Evolutionary conservation across 2,113 vertebrate species (phyloP), one percentile per base, ranked within the genome.

Genomic region (Aphelocoma coerulescens): DNA sequence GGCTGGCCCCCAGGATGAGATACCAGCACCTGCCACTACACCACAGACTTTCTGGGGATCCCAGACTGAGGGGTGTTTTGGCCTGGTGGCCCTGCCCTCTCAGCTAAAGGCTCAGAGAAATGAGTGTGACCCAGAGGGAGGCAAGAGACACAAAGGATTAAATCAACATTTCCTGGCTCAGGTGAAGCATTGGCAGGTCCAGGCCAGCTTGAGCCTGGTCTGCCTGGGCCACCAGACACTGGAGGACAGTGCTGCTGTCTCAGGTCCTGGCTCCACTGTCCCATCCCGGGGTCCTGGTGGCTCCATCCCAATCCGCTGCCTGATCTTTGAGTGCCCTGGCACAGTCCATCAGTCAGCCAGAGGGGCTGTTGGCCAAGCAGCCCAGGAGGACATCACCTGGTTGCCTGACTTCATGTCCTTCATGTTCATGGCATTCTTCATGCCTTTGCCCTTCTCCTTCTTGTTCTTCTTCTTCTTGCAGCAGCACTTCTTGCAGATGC

Each of bases 381-480:
- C 51, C 43, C 71, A 41, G 16, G 61, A 66, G 18, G 44, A 16
- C 4, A 1, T 97, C 97, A 98, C 98, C 98, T 98, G 98, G 54
- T 98, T 98, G 44, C 98, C 98, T 2, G 96, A 97, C 95, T 99
- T 99, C 98, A 99, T 98, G 97, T 99, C 99, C 97, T 99, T 99
- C 99, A 99, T 99, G 88, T 98, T 98, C 97, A 98, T 98, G 81
- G 98, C 98, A 0, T 99, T 99, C 98, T 99, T 99, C 95, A 99
- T 99, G 75, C 99, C 99, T 96, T 99, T 99, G 57, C 99, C 99
- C 92, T 99, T 99, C 97, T 99, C 99, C 97, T 99, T 99, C 98
- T 99, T 99, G 98, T 98, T 99, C 98, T 99, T 99, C 98, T 99
- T 99, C 98, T 99, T 99, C 98, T 99, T 99, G 97, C 99, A 99